Percentiles rank a stretch among this genome's conserved stretches.
Evolutionary conservation across 1,140 invertebrate species (phyloP).

Genomic region (Elymnias hypermnestra): DNA sequence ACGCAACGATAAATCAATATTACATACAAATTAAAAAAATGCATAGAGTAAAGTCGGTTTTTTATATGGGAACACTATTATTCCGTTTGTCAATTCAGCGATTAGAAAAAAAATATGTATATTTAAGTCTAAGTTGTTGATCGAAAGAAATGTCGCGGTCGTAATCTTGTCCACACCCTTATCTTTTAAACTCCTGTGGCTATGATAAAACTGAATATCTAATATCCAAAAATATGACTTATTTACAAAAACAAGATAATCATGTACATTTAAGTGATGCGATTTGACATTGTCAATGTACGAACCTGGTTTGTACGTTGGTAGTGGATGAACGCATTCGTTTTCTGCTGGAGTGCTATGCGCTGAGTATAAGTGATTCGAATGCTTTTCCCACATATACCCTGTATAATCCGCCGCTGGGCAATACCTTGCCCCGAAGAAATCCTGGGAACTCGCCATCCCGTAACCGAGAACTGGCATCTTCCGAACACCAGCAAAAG

Average conservation of each 20-base stretch:
- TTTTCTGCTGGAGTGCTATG: slow-evolving; percentile 30
- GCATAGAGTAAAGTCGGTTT: no score
- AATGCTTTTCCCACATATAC: slow-evolving; percentile 48
- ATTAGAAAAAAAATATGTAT: no score
- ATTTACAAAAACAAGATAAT: background rate
- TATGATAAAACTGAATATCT: slow-evolving; percentile 12
- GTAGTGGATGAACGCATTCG: slow-evolving; percentile 21
- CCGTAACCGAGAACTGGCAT: slow-evolving; percentile 58
- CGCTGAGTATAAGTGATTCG: slow-evolving; percentile 24
- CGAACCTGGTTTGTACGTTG: slow-evolving; percentile 43
- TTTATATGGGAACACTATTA: no score
- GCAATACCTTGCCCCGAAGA: slow-evolving; percentile 38
- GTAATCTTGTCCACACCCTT: background rate
- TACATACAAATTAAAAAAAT: no score
- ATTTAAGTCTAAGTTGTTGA: no score
- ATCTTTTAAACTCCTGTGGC: slow-evolving; percentile 12
- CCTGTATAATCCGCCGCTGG: slow-evolving; percentile 36
- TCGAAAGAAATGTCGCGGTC: background rate
- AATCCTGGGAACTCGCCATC: slow-evolving; percentile 43
- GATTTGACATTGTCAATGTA: background rate
- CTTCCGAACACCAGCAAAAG: slow-evolving; percentile 28
- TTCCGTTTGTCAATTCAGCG: no score
- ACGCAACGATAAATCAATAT: no score
- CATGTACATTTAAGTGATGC: background rate
- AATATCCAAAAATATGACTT: slow-evolving; percentile 2